Base-by-base conservation (phyloP, 2,797 vertebrate species). In the Phataginus tricuspis region DNA sequence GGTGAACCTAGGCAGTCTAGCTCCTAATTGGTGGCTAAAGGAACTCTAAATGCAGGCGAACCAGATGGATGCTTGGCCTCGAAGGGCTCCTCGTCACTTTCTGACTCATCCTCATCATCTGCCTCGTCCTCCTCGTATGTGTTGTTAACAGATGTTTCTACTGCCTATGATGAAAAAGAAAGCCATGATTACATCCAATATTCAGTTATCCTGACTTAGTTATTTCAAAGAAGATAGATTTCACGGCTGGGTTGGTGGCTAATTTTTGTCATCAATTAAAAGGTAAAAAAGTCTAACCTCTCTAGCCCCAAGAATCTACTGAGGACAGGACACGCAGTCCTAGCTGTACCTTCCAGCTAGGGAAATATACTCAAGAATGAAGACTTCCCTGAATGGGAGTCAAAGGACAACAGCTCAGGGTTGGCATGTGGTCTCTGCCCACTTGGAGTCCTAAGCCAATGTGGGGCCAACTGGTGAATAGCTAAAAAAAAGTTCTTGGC, bases 111-210 rank as follows among this genome's bases (percentile, higher is more conserved):
- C 88, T 98, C 98, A 23, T 97, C 96, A 74, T 98, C 92, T 1
- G 96, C 98, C 18, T 98, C 98, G 9, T 98, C 98, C 51, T 98
- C 98, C 0, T 98, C 98, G 14, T 96, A 89, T 21, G 94, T 96
- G 0, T 84, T 93, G 53, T 14, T 90, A 57, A 74, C 42, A 16
- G 95, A 93, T 57, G 92, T 97, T 75, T 97, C 98, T 92, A 96
- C 90, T 90, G 77, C 96, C 99, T 99, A 94, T 11, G 96, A 98
- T 77, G 96, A 91, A 96, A 63, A 78, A 45, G 71, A 21, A 92
- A 96, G 55, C 64, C 25, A 79, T 15, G n/a, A 57, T 23, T 85
- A 68, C n/a, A 57, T 18, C 11, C 72, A 80, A 69, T 34, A 87
- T 14, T 61, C 83, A 31, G 39, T 42, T 25, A 85, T 71, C 37